Evolutionary conservation across 2,888 invertebrate species (phyloP).

Genomic region (Himalopsyche tibetana): DNA sequence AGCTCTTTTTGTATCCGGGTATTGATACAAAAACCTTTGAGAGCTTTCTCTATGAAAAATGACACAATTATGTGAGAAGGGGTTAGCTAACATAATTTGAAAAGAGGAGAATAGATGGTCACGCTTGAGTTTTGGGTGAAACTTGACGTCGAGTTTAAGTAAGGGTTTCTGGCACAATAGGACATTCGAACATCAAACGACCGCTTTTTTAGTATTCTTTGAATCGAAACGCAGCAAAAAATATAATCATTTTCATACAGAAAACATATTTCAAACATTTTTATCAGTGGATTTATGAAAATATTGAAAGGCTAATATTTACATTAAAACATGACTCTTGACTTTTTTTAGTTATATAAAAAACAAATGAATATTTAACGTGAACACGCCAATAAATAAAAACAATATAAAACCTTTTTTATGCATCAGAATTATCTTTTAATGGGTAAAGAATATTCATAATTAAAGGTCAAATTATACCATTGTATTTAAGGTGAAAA

Average conservation of each 20-base stretch:
- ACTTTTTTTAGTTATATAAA: too few relatives aligned
- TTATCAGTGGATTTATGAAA: background rate
- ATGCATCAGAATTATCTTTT: too few relatives aligned
- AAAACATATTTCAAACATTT: background rate
- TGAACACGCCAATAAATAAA: too few relatives aligned
- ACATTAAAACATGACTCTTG: too few relatives aligned
- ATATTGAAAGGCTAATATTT: too few relatives aligned
- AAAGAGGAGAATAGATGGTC: slow-evolving; percentile 1
- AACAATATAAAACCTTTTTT: too few relatives aligned
- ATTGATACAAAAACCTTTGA: slow-evolving; percentile 31
- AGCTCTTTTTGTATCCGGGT: slow-evolving; percentile 23
- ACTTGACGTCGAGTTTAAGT: slow-evolving; percentile 16
- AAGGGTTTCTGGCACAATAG: slow-evolving; percentile 39
- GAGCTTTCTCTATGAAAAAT: slow-evolving; percentile 26
- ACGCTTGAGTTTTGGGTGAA: slow-evolving; percentile 16
- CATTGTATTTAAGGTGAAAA: too few relatives aligned
- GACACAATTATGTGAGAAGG: slow-evolving; percentile 29
- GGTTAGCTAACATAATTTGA: slow-evolving; percentile 17
- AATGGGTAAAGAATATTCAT: too few relatives aligned
- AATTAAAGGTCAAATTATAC: too few relatives aligned
- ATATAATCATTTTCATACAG: background rate
- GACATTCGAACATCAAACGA: slow-evolving; percentile 44
- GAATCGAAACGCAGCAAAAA: background rate
- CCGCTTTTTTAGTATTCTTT: slow-evolving; percentile 16
- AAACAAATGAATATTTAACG: too few relatives aligned